These are phyloP conservation scores for Myotis davidii DNA, from an alignment of 2,113 vertebrate genomes.

Conservation along the genomic window DNA sequence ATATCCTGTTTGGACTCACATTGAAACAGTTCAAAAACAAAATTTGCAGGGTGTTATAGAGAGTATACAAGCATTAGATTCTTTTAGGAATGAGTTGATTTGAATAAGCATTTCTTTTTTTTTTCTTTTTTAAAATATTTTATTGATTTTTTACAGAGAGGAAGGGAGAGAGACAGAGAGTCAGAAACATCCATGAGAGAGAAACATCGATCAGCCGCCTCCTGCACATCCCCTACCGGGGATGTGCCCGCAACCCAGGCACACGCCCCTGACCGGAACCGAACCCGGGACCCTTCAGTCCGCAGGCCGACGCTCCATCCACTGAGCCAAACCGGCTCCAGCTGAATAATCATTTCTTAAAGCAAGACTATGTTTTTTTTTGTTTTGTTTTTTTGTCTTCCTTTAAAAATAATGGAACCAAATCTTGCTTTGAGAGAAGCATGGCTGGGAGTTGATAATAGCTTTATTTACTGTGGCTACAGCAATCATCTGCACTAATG, in stretches of 20 bases:
- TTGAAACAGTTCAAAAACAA: background rate
- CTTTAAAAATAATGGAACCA: slow-evolving; percentile 7
- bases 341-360: background rate
- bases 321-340: no score
- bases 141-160: no score
- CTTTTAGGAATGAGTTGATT: background rate
- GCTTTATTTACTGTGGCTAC: slow-evolving; percentile 59
- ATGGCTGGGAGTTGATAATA: slow-evolving; percentile 53
- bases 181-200: no score
- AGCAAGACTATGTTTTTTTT: background rate
- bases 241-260: no score
- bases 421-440: background rate
- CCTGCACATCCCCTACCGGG: no score
- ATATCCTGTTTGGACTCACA: background rate
- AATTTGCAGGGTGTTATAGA: background rate
- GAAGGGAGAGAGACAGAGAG: no score
- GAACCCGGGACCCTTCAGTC: no score
- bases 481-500: slow-evolving; percentile 79
- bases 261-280: no score
- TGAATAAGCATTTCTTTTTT: background rate
- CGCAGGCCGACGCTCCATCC: no score
- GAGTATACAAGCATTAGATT: background rate
- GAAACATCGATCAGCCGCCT: no score
- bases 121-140: no score
- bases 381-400: background rate